phyloP scores from a whole-genome alignment of 2,888 invertebrate genomes.

The Blera fallax region DNA sequence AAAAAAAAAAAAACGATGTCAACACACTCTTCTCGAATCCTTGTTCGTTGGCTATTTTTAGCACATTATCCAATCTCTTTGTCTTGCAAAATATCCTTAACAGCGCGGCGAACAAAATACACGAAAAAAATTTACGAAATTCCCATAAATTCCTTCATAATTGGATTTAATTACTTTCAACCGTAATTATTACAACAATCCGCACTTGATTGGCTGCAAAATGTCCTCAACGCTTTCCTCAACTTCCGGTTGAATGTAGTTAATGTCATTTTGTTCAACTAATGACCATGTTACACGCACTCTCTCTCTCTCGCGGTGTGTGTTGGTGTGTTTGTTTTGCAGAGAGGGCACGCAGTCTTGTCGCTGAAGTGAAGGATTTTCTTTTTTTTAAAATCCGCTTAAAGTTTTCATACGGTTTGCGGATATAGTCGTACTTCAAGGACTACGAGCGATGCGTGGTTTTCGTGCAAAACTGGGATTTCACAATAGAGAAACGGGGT shows the following conservation, averaged over 20 bases:
- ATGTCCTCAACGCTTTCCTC: constrained; percentile 64
- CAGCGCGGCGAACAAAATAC: not conserved
- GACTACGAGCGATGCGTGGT: constrained; percentile 32
- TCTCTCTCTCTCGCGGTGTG: not conserved
- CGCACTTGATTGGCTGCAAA: constrained; percentile 67
- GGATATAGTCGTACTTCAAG: constrained; percentile 38
- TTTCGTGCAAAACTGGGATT: constrained; percentile 22
- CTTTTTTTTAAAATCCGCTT: constrained; percentile 17
- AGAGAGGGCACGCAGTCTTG: not conserved
- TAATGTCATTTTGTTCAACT: constrained; percentile 56
- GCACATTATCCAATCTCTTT: constrained; percentile 38
- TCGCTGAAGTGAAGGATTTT: not conserved
- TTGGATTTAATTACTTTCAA: constrained; percentile 62
- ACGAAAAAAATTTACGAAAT: not conserved
- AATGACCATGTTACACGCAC: constrained; percentile 61
- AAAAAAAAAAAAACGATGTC: not conserved
- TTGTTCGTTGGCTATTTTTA: constrained; percentile 25
- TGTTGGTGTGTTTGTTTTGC: too few species aligned
- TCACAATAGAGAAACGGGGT: not conserved
- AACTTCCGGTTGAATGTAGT: constrained; percentile 57
- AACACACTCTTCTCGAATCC: not conserved
- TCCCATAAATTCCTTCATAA: constrained; percentile 54
- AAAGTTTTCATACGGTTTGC: not conserved
- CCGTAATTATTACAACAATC: constrained; percentile 63
- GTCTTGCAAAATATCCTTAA: constrained; percentile 11